Evolutionary conservation across 2,888 invertebrate genomes (phyloP), one percentile per base, ranked within the genome.

Genomic region (Silvanus unidentatus): DNA sequence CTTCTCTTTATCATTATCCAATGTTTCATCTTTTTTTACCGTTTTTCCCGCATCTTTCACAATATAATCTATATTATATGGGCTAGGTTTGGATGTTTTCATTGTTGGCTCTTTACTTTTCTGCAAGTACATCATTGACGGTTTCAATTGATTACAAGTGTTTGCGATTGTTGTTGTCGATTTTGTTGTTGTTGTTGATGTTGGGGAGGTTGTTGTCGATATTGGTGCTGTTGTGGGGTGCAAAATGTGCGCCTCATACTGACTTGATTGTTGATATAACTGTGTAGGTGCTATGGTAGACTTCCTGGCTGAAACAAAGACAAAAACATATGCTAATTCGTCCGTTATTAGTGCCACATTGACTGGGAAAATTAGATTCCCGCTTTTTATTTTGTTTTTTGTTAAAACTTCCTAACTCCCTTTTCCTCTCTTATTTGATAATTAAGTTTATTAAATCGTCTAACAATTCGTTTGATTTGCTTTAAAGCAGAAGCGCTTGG

Each of bases 291-390:
- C 71, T 76, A 77, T 73, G 73, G 75, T 74, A 73, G 76, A 74
- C 77, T 77, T 77, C 77, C 77, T 78, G 74, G 76, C 77, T 78
- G 75, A 69, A 77, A 77, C 77, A 77, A 77, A 76, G 58, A 63
- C 59, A 58, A 55, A 43, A 47, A 47, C 48, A 52, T 51, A 48
- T 49, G 48, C 47, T 50, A 55, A 55, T 54, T 49, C 37, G 4
- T 52, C 48, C 10, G 15, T 41, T 41, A 13, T 9, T 22, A 40
- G n/a, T n/a, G n/a, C n/a, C n/a, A 30, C 40, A 32, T 22, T 22
- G 22, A 5, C 8, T 22, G 8, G 8, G 3, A 22, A 22, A 22
- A 5, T 22, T 8, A 22, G 8, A 5, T 22, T 22, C 3, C 22
- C 8, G 4, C 22, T 22, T 22, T 3, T 22, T 22, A 5, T 22